Evolutionary conservation across 1,140 invertebrate genomes (phyloP), one percentile per base, ranked within the genome.

Genomic region (Diabrotica virgifera): DNA sequence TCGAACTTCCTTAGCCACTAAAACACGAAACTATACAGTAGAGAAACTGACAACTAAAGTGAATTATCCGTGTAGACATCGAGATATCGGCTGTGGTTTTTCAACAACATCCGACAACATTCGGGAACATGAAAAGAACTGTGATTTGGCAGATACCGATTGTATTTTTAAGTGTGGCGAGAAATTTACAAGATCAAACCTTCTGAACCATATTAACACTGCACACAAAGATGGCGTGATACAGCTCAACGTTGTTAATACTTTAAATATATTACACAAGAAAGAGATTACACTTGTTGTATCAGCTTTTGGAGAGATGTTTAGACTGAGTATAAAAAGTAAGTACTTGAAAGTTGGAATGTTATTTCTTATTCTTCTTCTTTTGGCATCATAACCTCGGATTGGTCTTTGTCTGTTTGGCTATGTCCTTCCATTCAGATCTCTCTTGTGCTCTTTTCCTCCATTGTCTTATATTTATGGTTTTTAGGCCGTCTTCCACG

Each of bases 1-100:
- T 72, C 76, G 82, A 61, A 79, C 78, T 38, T 63, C 73, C 38
- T 80, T 81, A 68, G 77, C 77, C 0, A 75, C 77, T 9, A 55
- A 24, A 24, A 78, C 81, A 52, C 74, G 81, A 36, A 83, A 83
- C 73, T 77, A 80, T 38, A 81, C 81, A 51, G 80, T 83, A 78
- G 81, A 76, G 24, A 69, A 69, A 51, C 40, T 69, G 9, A 66
- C 68, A 0, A 40, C 36, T 5, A 63, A 58, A 58, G 64, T 69
- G 6, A 52, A 64, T 10, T 69, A 69, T 66, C 68, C 68, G 5
- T 69, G 68, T 36, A 14, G 37, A 10, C 64, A 69, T 54, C 35
- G 64, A 35, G 64, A 66, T 5, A 61, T 64, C 9, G 68, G 68
- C 6, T 69, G 68, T 13, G 24, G 52, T 3, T 66, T 69, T 36